Conservation (phyloP, 2,888 invertebrate species). For the Meliscaeva auricollis region DNA sequence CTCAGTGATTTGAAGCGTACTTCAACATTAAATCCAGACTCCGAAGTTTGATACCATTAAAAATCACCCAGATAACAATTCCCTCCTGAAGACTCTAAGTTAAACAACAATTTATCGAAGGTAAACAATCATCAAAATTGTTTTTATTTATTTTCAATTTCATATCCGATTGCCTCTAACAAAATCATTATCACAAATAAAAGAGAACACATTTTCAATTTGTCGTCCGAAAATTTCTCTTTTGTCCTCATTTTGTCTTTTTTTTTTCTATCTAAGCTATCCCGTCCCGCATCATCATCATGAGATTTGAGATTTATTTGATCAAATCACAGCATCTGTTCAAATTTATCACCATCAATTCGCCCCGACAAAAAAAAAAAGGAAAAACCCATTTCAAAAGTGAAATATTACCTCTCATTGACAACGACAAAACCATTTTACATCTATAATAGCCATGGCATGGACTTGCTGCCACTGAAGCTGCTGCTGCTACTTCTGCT, state of each 20-base stretch:
- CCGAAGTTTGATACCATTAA: too few relatives aligned
- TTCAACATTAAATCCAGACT: too few relatives aligned
- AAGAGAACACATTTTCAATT: constrained; percentile 54
- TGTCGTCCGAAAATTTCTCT: constrained; percentile 39
- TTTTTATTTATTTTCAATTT: constrained; percentile 11
- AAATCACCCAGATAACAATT: too few relatives aligned
- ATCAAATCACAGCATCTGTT: constrained; percentile 71
- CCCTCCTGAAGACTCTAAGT: too few relatives aligned
- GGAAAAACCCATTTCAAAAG: constrained; percentile 31
- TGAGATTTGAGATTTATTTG: constrained; percentile 33
- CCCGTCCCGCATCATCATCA: constrained; percentile 40
- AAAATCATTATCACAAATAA: constrained; percentile 9
- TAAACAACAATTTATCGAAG: not conserved
- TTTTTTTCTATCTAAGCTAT: constrained; percentile 24
- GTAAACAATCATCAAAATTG: not conserved
- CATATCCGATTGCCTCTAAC: not conserved
- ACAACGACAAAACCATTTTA: constrained; percentile 47
- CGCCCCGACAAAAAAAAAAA: not conserved
- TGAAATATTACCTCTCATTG: constrained; percentile 68
- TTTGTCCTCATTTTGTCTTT: not conserved
- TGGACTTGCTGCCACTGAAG: not conserved
- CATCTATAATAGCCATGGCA: constrained; percentile 12
- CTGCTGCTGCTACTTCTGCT: not conserved
- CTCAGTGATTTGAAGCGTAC: too few relatives aligned
- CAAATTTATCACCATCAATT: constrained; percentile 68